phyloP scores from a whole-genome alignment of 2,797 vertebrate species.

The Smutsia gigantea region DNA sequence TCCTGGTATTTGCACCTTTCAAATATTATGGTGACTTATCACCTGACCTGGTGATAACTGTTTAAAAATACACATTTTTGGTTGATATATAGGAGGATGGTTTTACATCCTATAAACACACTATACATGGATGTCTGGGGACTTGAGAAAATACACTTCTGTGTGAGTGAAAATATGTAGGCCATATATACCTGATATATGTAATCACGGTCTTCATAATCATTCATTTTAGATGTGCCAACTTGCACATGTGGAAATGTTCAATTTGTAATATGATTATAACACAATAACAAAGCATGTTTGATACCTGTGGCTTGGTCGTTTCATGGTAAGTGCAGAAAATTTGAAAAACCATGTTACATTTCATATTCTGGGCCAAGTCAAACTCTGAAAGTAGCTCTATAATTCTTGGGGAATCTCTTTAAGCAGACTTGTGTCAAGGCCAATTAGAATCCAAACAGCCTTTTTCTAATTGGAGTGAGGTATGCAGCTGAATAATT shows the following conservation, averaged over 20 bases:
- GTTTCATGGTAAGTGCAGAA: conserved; percentile 85
- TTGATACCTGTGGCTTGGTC: conserved; percentile 89
- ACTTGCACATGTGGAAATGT: conserved; percentile 88
- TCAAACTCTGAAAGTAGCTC: conserved; percentile 85
- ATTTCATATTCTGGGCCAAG: conserved; percentile 86
- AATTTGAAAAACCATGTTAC: conserved; percentile 84
- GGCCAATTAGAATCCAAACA: conserved; percentile 85
- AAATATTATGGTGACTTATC: conserved; percentile 80
- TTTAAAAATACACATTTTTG: conserved; percentile 70
- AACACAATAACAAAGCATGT: conserved; percentile 85
- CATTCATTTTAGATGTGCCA: conserved; percentile 84
- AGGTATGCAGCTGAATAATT: conserved; percentile 80
- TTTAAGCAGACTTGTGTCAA: conserved; percentile 87
- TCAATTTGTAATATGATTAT: conserved; percentile 89
- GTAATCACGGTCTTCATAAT: conserved; percentile 74
- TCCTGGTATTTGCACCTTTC: conserved; percentile 77
- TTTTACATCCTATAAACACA: conserved; percentile 81
- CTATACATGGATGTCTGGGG: conserved; percentile 59
- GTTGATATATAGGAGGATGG: conserved; percentile 69
- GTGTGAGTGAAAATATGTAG: conserved; percentile 64
- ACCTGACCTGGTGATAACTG: conserved; percentile 74
- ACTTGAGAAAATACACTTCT: conserved; percentile 68
- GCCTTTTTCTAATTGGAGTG: conserved; percentile 84
- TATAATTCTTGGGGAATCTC: conserved; percentile 88
- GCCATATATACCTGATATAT: conserved; percentile 64